Percentiles rank a stretch among this genome's conserved stretches.
phyloP scores from a whole-genome alignment of 2,113 vertebrate genomes.

The Sinocyclocheilus maitianheensis region DNA sequence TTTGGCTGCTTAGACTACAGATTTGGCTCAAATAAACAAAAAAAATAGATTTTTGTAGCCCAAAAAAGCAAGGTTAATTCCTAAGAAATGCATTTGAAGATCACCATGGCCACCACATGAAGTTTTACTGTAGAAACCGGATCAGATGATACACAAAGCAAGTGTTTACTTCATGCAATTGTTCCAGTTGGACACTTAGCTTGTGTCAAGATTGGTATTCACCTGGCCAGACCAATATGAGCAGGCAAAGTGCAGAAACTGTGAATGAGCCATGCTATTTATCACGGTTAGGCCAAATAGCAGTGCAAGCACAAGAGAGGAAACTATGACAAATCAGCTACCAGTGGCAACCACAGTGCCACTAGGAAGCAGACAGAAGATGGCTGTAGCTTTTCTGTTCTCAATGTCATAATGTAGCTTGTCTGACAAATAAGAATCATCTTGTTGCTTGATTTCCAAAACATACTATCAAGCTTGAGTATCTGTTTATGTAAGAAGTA shows the following conservation, averaged over 20 bases:
- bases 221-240: not conserved
- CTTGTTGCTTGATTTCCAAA: not conserved
- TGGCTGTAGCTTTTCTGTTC: not conserved
- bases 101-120: not conserved
- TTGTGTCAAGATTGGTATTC: constrained; percentile 1
- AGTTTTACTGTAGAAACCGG: not conserved
- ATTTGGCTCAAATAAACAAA: not conserved
- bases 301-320: constrained; percentile 12
- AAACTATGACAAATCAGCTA: constrained; percentile 41
- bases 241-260: not conserved
- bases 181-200: not conserved
- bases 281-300: constrained; percentile 31
- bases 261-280: not conserved
- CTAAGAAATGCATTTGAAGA: too few species aligned
- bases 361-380: not conserved
- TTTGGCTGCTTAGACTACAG: not conserved
- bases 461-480: not conserved
- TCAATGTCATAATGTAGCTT: not conserved
- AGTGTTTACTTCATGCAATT: constrained; percentile 19
- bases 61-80: not conserved
- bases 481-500: not conserved
- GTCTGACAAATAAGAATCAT: not conserved
- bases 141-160: not conserved
- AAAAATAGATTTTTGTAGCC: not conserved
- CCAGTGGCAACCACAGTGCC: not conserved